A percentile compares a stretch with the other conserved stretches of the same genome.
Evolutionary conservation across 2,113 vertebrate genomes (phyloP).

Genomic region (Balaenoptera acutorostrata): DNA sequence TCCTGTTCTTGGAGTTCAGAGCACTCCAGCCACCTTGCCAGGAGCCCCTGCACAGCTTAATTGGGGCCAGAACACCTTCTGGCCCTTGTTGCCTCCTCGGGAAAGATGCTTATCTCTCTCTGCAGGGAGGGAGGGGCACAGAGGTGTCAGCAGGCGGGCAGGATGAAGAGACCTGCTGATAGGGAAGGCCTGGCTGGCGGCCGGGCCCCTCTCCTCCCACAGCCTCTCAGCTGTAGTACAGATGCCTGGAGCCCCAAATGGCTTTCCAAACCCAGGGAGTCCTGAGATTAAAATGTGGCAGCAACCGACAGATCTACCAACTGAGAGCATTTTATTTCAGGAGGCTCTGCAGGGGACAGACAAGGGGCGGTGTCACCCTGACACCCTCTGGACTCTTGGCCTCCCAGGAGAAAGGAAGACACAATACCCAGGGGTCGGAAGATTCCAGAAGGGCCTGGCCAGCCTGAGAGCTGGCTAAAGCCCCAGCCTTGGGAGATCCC

Average conservation of each 20-base stretch:
- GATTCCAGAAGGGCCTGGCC: background rate
- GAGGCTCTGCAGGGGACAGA: background rate
- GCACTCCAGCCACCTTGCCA: background rate
- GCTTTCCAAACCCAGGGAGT: background rate
- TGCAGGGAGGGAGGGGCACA: slow-evolving; percentile 11
- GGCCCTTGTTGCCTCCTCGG: background rate
- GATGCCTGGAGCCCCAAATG: background rate
- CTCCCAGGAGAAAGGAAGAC: background rate
- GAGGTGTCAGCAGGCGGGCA: background rate
- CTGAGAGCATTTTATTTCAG: background rate
- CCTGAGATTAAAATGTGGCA: background rate
- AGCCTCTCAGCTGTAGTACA: background rate
- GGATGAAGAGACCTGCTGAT: background rate
- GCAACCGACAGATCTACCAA: background rate
- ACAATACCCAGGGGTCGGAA: background rate
- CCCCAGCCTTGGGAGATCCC: background rate
- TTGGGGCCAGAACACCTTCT: background rate
- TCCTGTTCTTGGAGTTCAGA: slow-evolving; percentile 41
- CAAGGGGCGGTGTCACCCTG: no score
- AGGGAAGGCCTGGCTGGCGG: background rate
- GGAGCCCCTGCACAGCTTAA: background rate
- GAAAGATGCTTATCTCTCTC: slow-evolving; percentile 64
- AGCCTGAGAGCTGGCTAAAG: background rate
- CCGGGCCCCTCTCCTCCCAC: background rate
- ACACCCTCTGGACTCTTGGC: background rate